A percentile compares a stretch with the other conserved stretches of the same genome.
Conservation (phyloP, 2,888 invertebrate species). For the Autographa pulchrina region DNA sequence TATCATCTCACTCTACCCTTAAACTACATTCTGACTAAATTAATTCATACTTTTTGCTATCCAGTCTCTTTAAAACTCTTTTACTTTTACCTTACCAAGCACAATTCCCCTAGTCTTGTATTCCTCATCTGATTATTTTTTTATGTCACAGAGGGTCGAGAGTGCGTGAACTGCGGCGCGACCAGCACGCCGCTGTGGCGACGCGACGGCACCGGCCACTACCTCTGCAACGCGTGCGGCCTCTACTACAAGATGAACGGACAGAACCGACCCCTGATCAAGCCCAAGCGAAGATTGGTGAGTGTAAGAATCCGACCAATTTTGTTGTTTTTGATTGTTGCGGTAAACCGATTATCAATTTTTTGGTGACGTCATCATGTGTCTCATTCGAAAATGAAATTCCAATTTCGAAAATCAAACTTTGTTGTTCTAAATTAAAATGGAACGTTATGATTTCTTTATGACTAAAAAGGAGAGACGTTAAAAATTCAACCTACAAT, state of each 20-base stretch:
- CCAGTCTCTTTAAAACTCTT: background rate
- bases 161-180: slow-evolving; percentile 99
- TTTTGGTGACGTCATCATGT: background rate
- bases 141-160: slow-evolving; percentile 94
- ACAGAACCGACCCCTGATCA: slow-evolving; percentile 99
- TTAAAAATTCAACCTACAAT: slow-evolving; percentile 6
- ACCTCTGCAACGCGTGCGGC: slow-evolving; percentile 99
- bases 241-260: slow-evolving; percentile 99
- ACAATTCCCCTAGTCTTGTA: background rate
- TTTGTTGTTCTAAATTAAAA: background rate
- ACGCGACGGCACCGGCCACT: slow-evolving; percentile 99
- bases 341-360: slow-evolving; percentile 43
- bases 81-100: background rate
- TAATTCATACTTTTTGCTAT: no score
- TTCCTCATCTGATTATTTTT: slow-evolving; percentile 32
- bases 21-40: no score
- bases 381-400: background rate
- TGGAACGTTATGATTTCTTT: background rate
- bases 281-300: slow-evolving; percentile 99
- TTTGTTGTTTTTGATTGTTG: slow-evolving; percentile 68
- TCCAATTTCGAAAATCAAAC: background rate
- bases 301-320: slow-evolving; percentile 92
- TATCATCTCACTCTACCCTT: background rate
- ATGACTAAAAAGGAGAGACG: background rate
- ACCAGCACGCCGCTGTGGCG: slow-evolving; percentile 99